Evolutionary conservation across 2,888 invertebrate species (phyloP).

Genomic region (Minunthozetes semirufus): DNA sequence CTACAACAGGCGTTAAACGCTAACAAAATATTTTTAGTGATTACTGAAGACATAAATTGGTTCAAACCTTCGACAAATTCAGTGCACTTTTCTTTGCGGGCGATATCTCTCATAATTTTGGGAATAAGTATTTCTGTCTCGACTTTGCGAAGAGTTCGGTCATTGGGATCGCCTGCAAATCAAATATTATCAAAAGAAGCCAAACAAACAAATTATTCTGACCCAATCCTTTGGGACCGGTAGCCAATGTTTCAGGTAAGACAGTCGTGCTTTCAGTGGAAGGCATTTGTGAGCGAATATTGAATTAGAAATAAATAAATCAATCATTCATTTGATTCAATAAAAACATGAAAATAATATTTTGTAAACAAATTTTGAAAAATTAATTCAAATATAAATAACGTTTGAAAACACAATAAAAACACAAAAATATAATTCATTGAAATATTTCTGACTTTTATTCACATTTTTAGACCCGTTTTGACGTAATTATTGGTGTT

Average conservation of each 20-base stretch:
- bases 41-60: conserved; percentile 33
- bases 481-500: neutral
- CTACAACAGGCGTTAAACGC: conserved; percentile 32
- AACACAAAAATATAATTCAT: no score
- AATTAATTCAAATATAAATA: neutral
- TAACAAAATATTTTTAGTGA: neutral
- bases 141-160: conserved; percentile 71
- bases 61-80: conserved; percentile 60
- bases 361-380: no score
- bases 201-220: neutral
- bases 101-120: conserved; percentile 75
- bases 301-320: no score
- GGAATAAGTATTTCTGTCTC: conserved; percentile 82
- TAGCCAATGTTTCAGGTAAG: neutral
- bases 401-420: neutral
- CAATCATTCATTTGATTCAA: no score
- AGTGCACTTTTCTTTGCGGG: conserved; percentile 68
- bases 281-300: no score
- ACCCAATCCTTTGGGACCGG: conserved; percentile 15
- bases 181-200: conserved; percentile 32
- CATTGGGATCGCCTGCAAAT: conserved; percentile 72
- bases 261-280: neutral
- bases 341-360: no score
- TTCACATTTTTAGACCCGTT: no score
- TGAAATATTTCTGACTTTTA: no score